Base-by-base conservation (phyloP, 2,113 vertebrate species). In the Dryoscopus gambensis region DNA sequence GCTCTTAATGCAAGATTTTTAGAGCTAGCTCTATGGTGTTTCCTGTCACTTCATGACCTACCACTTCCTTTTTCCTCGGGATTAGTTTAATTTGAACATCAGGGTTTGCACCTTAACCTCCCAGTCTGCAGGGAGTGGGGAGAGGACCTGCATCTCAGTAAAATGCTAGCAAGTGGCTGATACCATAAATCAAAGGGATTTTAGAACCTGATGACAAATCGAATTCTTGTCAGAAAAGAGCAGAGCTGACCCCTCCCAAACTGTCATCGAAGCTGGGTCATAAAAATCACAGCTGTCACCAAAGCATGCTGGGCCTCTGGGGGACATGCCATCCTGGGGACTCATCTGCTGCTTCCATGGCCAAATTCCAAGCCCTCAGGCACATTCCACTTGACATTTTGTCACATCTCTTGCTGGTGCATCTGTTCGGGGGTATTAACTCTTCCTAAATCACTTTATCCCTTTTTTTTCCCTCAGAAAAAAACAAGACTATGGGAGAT, bases 261-360 rank as follows among this genome's bases (percentile, higher is more conserved):
- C 97, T 99, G 98, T 99, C 98, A 99, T 98, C 97, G 97, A 98
- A 99, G 97, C 97, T 23, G 93, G 97, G 96, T 97, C 98, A 98
- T 99, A 98, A 99, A 99, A 99, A 98, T 98, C 97, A 98, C 98
- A 99, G 98, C 98, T 99, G 98, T 99, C 98, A 99, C 95, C 97
- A 97, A 98, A 96, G 84, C 97, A 96, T 79, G 98, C 88, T 40
- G 11, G 97, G 97, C 97, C 97, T 93, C 97, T 96, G 97, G 97
- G 98, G 98, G 97, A 98, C 98, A 98, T 98, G 97, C 98, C 98
- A 98, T 98, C 97, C 97, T 96, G 93, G 95, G 98, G 98, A 95
- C 98, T 98, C 97, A 97, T 98, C 98, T 98, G 97, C 97, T 98
- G 97, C 93, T 95, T 97, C 97, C 89, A 64, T 79, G 28, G 98